phyloP scores from a whole-genome alignment of 2,888 invertebrate species.

The Asteroscopus sphinx region DNA sequence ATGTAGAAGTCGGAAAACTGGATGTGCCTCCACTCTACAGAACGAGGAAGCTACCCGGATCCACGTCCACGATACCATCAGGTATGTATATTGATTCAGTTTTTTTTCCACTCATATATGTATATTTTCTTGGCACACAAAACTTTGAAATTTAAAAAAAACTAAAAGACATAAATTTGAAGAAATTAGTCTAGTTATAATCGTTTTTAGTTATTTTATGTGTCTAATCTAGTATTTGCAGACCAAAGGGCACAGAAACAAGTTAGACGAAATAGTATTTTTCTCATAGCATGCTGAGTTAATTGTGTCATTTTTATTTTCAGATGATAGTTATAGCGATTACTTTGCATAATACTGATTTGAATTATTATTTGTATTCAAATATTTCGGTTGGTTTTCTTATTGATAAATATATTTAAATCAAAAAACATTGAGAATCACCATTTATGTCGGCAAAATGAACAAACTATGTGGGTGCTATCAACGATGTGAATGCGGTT shows the following conservation, averaged over 20 bases:
- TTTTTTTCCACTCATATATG: background rate
- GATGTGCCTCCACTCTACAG: constrained; percentile 69
- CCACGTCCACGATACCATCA: constrained; percentile 64
- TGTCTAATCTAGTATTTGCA: too few species aligned
- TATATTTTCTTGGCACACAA: too few species aligned
- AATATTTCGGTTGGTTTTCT: background rate
- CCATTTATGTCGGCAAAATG: too few species aligned
- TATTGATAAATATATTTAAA: background rate
- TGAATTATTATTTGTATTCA: background rate
- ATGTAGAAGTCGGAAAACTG: constrained; percentile 87
- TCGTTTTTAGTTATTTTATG: too few species aligned
- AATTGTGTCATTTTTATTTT: background rate
- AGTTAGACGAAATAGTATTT: background rate
- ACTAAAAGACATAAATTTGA: too few species aligned
- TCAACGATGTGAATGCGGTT: too few species aligned
- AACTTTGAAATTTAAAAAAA: too few species aligned
- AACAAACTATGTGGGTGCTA: too few species aligned
- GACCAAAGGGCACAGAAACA: background rate
- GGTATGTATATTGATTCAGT: constrained; percentile 60
- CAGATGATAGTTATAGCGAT: background rate
- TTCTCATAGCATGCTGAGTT: background rate
- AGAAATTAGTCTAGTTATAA: too few species aligned
- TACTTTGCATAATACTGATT: background rate
- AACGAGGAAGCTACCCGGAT: constrained; percentile 67
- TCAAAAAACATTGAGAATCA: background rate